These are phyloP conservation scores for Pterocles gutturalis DNA, from an alignment of 2,113 vertebrate genomes.

Conservation along the genomic window DNA sequence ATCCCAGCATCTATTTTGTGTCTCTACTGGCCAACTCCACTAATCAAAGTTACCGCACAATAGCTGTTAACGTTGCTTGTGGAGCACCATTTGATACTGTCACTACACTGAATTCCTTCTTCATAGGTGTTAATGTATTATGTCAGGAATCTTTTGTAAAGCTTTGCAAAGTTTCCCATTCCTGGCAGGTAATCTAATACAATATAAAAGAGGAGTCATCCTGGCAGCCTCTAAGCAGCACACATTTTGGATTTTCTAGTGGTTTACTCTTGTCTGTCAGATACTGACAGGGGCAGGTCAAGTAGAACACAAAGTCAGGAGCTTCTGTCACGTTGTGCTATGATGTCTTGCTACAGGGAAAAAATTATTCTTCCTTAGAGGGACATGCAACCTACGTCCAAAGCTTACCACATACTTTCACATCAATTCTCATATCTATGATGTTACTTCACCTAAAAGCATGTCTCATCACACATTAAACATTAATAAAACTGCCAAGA, in stretches of 20 bases:
- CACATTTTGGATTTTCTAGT: neutral
- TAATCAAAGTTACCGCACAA: neutral
- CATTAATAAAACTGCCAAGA: neutral
- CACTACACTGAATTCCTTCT: neutral
- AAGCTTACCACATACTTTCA: neutral
- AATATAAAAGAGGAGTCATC: neutral
- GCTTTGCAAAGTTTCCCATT: neutral
- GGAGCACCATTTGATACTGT: neutral
- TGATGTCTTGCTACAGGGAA: neutral
- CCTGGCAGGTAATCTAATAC: neutral
- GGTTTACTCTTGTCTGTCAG: slow-evolving; percentile 4
- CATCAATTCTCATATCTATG: neutral
- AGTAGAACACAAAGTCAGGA: neutral
- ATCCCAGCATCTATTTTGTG: slow-evolving; percentile 5
- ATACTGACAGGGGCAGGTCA: neutral
- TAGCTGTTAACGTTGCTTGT: neutral
- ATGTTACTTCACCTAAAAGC: neutral
- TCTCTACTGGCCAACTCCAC: neutral
- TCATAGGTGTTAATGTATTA: fast-evolving
- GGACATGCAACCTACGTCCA: neutral
- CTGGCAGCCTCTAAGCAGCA: neutral
- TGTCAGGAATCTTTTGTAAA: neutral
- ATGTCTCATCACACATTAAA: neutral
- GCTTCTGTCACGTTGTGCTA: neutral
- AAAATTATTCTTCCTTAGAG: neutral